A percentile compares a stretch with the other conserved stretches of the same genome.
phyloP scores from a whole-genome alignment of 2,797 vertebrate genomes.

The Alexandromys oeconomus region DNA sequence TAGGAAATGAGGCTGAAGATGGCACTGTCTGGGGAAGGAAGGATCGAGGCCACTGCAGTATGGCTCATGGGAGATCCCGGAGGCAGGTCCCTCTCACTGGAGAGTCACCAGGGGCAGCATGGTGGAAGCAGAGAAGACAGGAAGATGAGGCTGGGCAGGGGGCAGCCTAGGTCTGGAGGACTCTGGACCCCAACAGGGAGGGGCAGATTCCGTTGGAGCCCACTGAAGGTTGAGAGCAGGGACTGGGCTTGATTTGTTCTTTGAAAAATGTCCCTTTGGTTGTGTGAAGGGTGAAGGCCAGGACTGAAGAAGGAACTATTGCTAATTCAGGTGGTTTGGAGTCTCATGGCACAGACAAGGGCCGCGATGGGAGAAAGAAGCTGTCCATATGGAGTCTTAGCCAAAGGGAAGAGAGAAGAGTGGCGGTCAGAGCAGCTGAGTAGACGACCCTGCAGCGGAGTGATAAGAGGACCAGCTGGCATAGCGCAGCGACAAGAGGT shows the following conservation, averaged over 20 bases:
- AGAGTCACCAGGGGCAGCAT: neutral
- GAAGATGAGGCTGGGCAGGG: neutral
- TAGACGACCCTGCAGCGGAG: accelerated
- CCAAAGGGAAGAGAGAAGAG: neutral
- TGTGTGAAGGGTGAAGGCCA: neutral
- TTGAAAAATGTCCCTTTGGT: neutral
- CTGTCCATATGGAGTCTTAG: neutral
- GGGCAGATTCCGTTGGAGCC: neutral
- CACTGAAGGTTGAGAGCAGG: neutral
- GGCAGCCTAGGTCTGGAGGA: neutral
- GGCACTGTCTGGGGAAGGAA: neutral
- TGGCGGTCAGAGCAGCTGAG: too few species aligned
- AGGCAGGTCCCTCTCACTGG: neutral
- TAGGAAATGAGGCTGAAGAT: neutral
- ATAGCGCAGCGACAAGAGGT: neutral
- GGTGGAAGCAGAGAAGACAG: neutral
- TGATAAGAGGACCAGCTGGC: neutral
- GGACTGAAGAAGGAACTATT: too few species aligned
- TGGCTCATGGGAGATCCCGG: neutral
- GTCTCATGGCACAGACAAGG: neutral
- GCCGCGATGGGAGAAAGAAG: neutral
- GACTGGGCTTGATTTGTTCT: neutral
- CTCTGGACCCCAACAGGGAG: neutral
- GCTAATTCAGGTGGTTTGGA: too few species aligned
- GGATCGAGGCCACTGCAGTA: too few species aligned